These are phyloP conservation scores for Xenops minutus DNA, from an alignment of 2,797 vertebrate genomes.

Conservation along the genomic window DNA sequence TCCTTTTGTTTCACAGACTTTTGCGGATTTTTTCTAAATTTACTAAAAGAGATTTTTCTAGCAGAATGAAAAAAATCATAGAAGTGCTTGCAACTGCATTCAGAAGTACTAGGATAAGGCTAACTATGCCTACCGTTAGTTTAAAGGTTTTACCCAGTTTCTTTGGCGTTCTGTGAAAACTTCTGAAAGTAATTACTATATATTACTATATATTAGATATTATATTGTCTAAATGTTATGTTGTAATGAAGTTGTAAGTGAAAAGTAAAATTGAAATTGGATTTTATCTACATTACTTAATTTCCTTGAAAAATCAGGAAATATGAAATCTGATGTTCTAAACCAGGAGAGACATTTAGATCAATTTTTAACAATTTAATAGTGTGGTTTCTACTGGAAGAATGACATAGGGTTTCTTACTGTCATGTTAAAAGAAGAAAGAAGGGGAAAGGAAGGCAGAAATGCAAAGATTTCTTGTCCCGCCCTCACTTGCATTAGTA, in stretches of 20 bases:
- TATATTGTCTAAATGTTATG: neutral
- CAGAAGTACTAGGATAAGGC: neutral
- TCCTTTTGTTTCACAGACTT: too few relatives aligned
- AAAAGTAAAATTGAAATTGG: neutral
- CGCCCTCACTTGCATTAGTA: too few relatives aligned
- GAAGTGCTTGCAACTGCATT: neutral
- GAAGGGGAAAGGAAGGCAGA: too few relatives aligned
- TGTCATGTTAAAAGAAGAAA: neutral
- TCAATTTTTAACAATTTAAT: neutral
- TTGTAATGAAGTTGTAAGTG: neutral
- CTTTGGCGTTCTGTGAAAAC: neutral
- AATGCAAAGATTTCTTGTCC: too few relatives aligned
- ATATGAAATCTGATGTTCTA: neutral
- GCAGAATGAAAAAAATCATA: neutral
- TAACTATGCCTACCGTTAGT: neutral
- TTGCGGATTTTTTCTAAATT: too few relatives aligned
- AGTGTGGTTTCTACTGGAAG: neutral
- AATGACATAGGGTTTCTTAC: neutral
- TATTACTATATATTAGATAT: neutral
- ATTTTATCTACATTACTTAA: neutral
- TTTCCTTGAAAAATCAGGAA: neutral
- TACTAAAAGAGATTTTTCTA: too few relatives aligned
- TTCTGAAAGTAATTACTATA: neutral
- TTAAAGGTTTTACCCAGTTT: neutral
- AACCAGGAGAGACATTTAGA: neutral